These are phyloP conservation scores for Tigriopus japonicus DNA, from an alignment of 1,140 invertebrate genomes.

Conservation along the genomic window DNA sequence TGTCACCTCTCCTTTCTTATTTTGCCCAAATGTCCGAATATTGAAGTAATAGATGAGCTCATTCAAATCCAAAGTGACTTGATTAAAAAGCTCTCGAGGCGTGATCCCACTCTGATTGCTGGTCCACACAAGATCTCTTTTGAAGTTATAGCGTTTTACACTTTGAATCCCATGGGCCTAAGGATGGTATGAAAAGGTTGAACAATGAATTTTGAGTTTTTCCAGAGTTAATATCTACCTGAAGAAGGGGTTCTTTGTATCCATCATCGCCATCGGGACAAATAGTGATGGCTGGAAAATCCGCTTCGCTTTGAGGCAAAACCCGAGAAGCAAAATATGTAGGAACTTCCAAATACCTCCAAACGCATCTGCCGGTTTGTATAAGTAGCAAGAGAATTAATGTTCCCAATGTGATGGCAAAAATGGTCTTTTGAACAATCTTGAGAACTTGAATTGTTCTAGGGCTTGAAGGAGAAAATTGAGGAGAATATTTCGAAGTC, in stretches of 20 bases:
- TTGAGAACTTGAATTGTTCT: no score
- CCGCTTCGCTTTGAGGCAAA: neutral
- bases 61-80: neutral
- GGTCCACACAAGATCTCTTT: conserved; percentile 1
- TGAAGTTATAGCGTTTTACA: neutral
- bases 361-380: neutral
- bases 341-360: neutral
- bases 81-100: neutral
- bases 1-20: neutral
- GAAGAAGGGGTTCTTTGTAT: neutral
- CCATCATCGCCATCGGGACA: neutral
- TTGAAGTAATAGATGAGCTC: neutral
- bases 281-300: neutral
- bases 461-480: no score
- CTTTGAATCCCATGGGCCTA: neutral
- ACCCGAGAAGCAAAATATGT: neutral
- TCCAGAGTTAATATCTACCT: neutral
- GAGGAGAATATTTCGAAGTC: no score
- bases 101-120: conserved; percentile 8
- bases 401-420: no score
- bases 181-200: no score
- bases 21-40: neutral
- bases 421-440: no score
- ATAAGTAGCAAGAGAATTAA: no score
- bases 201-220: no score